Conservation (phyloP, 1,140 invertebrate species). For the Ceratitis capitata region DNA sequence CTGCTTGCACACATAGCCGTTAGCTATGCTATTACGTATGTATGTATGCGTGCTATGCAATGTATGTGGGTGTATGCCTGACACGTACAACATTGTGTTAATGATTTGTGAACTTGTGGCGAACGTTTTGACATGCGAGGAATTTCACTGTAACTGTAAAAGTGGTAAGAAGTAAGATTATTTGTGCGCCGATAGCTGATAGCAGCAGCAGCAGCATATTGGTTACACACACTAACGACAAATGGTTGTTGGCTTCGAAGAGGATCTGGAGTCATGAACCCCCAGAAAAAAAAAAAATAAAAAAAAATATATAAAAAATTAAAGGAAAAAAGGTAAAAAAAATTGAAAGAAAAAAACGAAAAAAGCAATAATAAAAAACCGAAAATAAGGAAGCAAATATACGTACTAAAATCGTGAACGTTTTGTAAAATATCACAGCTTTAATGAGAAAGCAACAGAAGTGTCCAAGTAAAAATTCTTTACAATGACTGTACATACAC, state of each 20-base stretch:
- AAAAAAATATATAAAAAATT: too few species aligned
- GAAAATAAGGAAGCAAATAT: not conserved
- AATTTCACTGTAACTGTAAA: conserved; percentile 33
- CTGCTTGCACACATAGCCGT: not conserved
- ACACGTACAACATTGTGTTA: conserved; percentile 33
- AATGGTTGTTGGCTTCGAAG: not conserved
- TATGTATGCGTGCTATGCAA: not conserved
- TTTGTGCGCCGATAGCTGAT: conserved; percentile 34
- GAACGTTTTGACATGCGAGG: conserved; percentile 29
- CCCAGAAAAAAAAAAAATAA: not conserved
- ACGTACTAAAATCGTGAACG: conserved; percentile 19
- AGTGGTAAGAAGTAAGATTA: conserved; percentile 1
- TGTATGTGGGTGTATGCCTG: not conserved
- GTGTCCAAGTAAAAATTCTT: not conserved
- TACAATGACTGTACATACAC: not conserved
- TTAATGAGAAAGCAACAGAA: too few species aligned
- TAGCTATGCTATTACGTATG: not conserved
- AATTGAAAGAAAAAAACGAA: not conserved
- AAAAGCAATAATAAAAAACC: not conserved
- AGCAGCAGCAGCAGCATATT: too few species aligned
- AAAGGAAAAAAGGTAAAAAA: not conserved
- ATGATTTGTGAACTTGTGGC: conserved; percentile 37
- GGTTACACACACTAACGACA: not conserved
- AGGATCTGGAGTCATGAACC: not conserved
- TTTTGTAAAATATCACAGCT: not conserved